Evolutionary conservation across 1,140 invertebrate genomes (phyloP), one percentile per base, ranked within the genome.

Genomic region (Polypedilum pembai): DNA sequence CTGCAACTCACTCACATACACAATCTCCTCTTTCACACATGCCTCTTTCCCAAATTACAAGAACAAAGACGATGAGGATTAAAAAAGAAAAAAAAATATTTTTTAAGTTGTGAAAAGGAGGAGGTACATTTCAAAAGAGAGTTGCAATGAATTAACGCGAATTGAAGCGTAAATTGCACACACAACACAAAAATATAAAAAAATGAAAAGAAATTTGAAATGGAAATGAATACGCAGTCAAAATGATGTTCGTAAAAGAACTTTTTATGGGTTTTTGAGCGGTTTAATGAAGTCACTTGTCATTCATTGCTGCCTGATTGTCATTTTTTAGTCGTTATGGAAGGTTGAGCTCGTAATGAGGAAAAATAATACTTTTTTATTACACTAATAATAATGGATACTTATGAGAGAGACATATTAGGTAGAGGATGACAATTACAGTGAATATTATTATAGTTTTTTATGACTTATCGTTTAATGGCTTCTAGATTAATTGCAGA

Each of bases 11-110:
- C n/a, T 56, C 45, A 56, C 12, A 56, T 15, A n/a, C 45, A n/a
- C 45, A n/a, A n/a, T n/a, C n/a, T n/a, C n/a, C n/a, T n/a, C n/a
- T 69, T 69, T 56, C 45, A 56, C 45, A 56, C 45, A 56, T 56
- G 45, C n/a, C 15, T 56, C 15, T 15, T 56, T 45, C 4, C 8
- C 45, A 56, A 56, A 56, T 45, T n/a, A 45, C 8, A 45, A 45
- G 41, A 45, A 7, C 41, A 8, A 15, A 8, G 15, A 8, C 8
- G 45, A 56, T n/a, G 45, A 56, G 45, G 10, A 56, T 56, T 4
- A 56, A 45, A 45, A 56, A 56, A 56, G 8, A 45, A 45, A 45
- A 45, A 45, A 10, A 3, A 3, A 45, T 3, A 45, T 45, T 45
- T n/a, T n/a, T 56, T n/a, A 12, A 56, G 45, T 56, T 56, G 45